A percentile compares a stretch with the other conserved stretches of the same genome.
phyloP scores from a whole-genome alignment of 2,888 invertebrate species.

The Geophilus truncorum region DNA sequence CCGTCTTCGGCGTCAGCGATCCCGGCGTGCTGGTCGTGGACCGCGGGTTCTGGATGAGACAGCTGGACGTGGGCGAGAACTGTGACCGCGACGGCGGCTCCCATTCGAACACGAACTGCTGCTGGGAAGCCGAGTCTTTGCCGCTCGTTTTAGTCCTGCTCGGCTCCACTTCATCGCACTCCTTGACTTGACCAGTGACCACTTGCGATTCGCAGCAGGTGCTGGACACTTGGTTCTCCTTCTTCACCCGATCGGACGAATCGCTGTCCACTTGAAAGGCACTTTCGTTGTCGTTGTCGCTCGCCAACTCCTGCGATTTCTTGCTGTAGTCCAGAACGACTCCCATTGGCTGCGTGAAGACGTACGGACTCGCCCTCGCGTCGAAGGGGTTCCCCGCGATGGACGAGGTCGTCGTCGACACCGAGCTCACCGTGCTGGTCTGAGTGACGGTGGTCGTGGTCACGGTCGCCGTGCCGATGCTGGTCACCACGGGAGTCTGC shows the following conservation, averaged over 20 bases:
- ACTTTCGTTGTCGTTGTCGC: not conserved
- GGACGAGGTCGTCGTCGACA: not conserved
- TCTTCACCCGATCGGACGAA: not conserved
- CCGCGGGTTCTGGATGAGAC: not conserved
- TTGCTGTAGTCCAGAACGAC: not conserved
- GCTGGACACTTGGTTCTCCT: not conserved
- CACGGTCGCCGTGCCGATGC: not conserved
- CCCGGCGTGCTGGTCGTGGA: not conserved
- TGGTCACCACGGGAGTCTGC: not conserved
- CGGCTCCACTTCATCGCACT: too few species aligned
- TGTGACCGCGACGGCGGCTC: conserved; percentile 19
- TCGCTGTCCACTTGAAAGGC: not conserved
- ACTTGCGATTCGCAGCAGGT: not conserved
- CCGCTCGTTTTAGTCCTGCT: too few species aligned
- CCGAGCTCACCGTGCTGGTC: not conserved
- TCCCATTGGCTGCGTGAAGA: not conserved
- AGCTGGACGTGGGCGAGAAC: conserved; percentile 10
- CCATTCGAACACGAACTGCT: conserved; percentile 27
- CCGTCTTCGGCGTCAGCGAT: not conserved
- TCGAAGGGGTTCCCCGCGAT: not conserved
- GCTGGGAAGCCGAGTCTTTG: not conserved
- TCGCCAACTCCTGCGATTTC: not conserved
- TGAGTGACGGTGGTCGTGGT: conserved; percentile 8
- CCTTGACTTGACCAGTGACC: too few species aligned
- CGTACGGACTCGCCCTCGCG: not conserved